phyloP scores from a whole-genome alignment of 1,140 invertebrate species.

The Probaryconus sp. region DNA sequence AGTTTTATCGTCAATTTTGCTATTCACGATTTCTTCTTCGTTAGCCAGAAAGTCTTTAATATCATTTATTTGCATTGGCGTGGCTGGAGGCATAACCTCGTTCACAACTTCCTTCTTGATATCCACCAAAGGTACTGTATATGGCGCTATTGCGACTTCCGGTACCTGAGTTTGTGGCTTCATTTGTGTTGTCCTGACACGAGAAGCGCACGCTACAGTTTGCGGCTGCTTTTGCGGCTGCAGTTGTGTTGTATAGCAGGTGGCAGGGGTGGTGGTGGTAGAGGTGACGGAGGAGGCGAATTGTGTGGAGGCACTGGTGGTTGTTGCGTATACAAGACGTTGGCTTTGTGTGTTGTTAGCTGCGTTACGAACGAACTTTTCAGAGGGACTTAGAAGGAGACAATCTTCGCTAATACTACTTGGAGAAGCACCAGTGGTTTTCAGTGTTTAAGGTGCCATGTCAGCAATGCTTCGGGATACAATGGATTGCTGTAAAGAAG shows the following conservation, averaged over 20 bases:
- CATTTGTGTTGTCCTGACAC: constrained; percentile 62
- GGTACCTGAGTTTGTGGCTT: constrained; percentile 68
- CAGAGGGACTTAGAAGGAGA: constrained; percentile 8
- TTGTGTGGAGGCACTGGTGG: constrained; percentile 16
- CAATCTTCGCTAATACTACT: constrained; percentile 12
- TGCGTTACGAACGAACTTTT: constrained; percentile 53
- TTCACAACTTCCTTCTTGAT: constrained; percentile 77
- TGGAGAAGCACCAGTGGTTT: neutral
- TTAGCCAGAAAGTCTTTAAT: constrained; percentile 78
- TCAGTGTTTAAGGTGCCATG: neutral
- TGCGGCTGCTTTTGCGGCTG: constrained; percentile 40
- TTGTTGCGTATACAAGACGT: no score
- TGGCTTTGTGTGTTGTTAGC: constrained; percentile 47
- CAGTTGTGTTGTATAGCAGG: constrained; percentile 15
- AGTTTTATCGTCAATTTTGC: constrained; percentile 75
- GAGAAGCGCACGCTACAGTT: constrained; percentile 62
- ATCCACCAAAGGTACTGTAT: constrained; percentile 76
- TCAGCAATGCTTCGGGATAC: no score
- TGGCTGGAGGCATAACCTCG: constrained; percentile 71
- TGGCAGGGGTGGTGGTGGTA: constrained; percentile 9
- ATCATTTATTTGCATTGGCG: constrained; percentile 72
- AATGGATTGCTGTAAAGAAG: no score
- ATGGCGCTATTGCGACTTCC: constrained; percentile 70
- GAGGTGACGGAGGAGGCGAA: constrained; percentile 17
- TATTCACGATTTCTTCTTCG: constrained; percentile 77